Evolutionary conservation across 1,140 invertebrate genomes (phyloP), one percentile per base, ranked within the genome.

Genomic region (Lordiphosa clarofinis): DNA sequence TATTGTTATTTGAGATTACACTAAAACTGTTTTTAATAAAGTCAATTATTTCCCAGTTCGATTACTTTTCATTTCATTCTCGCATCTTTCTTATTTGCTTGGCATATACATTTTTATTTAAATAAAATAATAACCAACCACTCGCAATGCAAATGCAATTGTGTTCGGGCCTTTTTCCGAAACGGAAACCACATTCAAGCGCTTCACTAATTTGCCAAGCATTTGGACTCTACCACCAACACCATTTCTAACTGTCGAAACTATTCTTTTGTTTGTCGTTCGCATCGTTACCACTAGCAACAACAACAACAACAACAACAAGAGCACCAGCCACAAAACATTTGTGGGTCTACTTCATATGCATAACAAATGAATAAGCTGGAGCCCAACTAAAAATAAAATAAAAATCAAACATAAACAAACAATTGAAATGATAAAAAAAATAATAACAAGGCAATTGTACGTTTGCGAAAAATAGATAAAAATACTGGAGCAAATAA

Each of bases 291-390:
- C 46, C 10, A 37, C 36, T 28, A 15, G 13, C 35, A 24, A 38
- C 44, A 47, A 49, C 55, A 49, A 15, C 15, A 24, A 39, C 5
- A 24, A 24, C 24, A 52, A 13, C 33, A 31, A 19, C 36, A 38
- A n/a, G n/a, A n/a, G 33, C 46, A 73, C 46, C 47, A 55, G 67
- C 48, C 70, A 60, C 43, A 57, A 55, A 43, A 56, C 74, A 69
- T 54, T 64, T 73, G 50, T 37, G 49, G 54, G 65, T 61, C 68
- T 62, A 61, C 75, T 76, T 81, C 76, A 81, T 81, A 81, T 81
- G 76, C 75, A 81, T 81, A 81, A 81, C 75, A 81, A 81, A 76
- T 81, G 75, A 75, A 76, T 57, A 60, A 68, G 43, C 37, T 35
- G 13, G 50, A 54, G 40, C 35, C 39, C 50, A 42, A 46, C 33